Base-by-base conservation (phyloP, 2,797 vertebrate genomes). In the Sebastes iracundus region DNA sequence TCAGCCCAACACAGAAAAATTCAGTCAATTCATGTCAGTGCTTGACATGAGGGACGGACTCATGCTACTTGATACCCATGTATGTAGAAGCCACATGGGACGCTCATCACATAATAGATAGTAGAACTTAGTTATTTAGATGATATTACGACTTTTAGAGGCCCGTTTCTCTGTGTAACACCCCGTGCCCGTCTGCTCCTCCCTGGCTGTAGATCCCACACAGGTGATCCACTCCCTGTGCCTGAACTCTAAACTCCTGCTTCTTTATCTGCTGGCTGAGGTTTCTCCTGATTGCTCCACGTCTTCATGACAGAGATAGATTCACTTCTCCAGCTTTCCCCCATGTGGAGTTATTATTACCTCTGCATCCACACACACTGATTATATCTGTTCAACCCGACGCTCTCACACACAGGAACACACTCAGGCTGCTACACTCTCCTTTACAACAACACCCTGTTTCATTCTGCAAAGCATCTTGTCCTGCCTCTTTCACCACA, bases 271-370 rank as follows among this genome's bases (percentile, higher is more conserved):
- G 71, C 62, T 73, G 75, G 83, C 64, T 62, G 72, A 77, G 74
- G 63, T 68, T 86, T 83, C 68, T 80, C 46, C 85, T 85, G 85
- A 88, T 92, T 87, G 79, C 84, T 77, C 69, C 25, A 46, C 83
- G 70, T 85, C 69, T 75, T 84, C 65, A 63, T 77, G 87, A 86
- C 86, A 88, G 78, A 88, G 78, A 90, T 79, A 80, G 82, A 89
- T 90, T 86, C 77, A 87, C 89, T 87, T 62, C 67, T 81, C 33
- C 27, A 49, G 56, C 82, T 82, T 83, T 79, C 66, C 64, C 76
- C 62, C 14, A 27, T 22, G 46, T 80, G 79, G 75, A 84, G 82
- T 90, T 92, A 89, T 88, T 92, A 87, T 87, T 92, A 89, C 86
- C 87, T 88, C 88, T 86, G 82, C 78, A 86, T 83, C 81, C 81